Base-by-base conservation (phyloP, 2,888 invertebrate genomes). In the Tortricodes alternella region DNA sequence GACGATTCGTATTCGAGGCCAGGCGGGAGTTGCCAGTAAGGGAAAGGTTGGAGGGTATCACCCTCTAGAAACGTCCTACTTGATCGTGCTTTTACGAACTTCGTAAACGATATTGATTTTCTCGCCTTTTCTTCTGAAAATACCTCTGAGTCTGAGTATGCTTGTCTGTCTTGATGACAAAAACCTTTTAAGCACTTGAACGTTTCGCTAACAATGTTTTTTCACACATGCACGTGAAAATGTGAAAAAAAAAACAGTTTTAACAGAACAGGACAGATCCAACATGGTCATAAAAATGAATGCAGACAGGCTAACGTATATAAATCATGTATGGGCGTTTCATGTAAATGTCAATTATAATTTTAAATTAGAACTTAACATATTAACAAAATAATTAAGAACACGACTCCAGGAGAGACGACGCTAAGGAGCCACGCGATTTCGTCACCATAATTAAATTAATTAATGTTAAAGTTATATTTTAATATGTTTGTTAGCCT, bases 1-100 rank as follows among this genome's bases (percentile, higher is more conserved):
- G 82, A 80, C 81, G 66, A 88, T 88, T 88, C 81, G 85, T 87
- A 88, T 88, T 88, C 88, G 78, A 71, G 70, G 70, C 76, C 74
- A 68, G 75, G 65, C 64, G 64, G 66, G 68, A 74, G 76, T 67
- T 73, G 71, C 75, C 68, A 74, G 74, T 75, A 58, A 62, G 57
- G 61, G 62, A 66, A 71, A 75, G 75, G 74, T 70, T 71, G 71
- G 70, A 75, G 74, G 70, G 70, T 71, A 69, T 70, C 69, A 67
- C 64, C 69, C 67, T 69, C 70, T 68, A 65, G 65, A 67, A 75
- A 76, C 76, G 75, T 76, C 66, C 66, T 70, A 66, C 71, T 71
- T 67, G 62, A 67, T 71, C 69, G 71, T 67, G 66, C 73, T 77
- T 74, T 77, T 74, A 68, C 68, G 62, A 73, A 74, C 64, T 76